Evolutionary conservation across 1,140 invertebrate species (phyloP), one percentile per base, ranked within the genome.

Genomic region (Polyergus mexicanus): DNA sequence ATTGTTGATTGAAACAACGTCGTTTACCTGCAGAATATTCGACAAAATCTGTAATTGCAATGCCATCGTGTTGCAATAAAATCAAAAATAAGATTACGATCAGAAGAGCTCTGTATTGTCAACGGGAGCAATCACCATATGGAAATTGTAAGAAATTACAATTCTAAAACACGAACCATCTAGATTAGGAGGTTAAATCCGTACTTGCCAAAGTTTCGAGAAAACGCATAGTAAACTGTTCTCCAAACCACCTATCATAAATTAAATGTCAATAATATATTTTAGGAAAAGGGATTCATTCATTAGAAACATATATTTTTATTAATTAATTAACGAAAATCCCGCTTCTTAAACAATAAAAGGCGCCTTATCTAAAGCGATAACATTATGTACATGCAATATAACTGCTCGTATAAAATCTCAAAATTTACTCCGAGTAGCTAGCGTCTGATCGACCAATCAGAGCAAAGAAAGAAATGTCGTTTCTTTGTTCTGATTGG

Each of bases 21-120:
- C n/a, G 11, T 84, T 90, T 91, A 94, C 94, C 90, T 94, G 87
- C 35, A 92, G 81, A 25, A 94, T 90, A 25, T 92, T 94, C 0
- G 90, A 91, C 74, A 94, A 89, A 84, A 94, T 94, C 71, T 89
- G 88, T 22, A 94, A 88, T 63, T 91, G 90, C 32, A 92, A 91
- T 32, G 91, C 88, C 94, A 94, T 94, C 54, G 83, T 91, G 76
- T 28, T 8, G 76, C 13, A 25, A 22, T 13, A n/a, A 41, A 78
- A 63, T 84, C 13, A 32, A 2, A 81, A 25, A 2, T 51, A 32
- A 47, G n/a, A 69, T n/a, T 1, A 41, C 22, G 35, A 41, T 41
- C 32, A 56, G 2, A 69, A 19, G 16, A 41, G 13, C 65, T 28
- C 41, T 22, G 65, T n/a, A 22, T 22, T 69, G 22, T 25, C 32